These are phyloP conservation scores for Beroe ovata DNA, from an alignment of 37 sponge, comb jelly and placozoan genomes.

Conservation along the genomic window DNA sequence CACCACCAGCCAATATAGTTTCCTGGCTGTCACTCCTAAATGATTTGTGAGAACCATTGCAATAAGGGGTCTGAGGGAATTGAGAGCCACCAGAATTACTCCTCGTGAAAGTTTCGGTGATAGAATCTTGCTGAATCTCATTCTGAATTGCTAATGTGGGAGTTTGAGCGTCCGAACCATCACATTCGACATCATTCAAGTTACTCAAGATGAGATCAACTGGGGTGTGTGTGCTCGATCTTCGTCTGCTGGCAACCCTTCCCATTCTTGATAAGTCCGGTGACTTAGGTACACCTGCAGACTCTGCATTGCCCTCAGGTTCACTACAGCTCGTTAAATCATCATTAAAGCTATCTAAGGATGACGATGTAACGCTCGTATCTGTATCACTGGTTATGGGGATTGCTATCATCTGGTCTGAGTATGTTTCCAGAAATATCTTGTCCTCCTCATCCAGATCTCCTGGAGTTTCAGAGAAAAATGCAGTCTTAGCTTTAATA, in stretches of 20 bases:
- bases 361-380: not conserved
- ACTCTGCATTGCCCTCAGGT: not conserved
- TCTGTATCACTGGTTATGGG: conserved; percentile 3
- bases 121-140: not conserved
- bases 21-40: not conserved
- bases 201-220: not conserved
- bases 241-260: not conserved
- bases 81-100: not conserved
- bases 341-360: not conserved
- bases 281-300: not conserved
- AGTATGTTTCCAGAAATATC: not conserved
- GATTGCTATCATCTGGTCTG: conserved; percentile 4
- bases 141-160: not conserved
- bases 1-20: not conserved
- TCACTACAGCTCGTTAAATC: not conserved
- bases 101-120: not conserved
- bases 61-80: not conserved
- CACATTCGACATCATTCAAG: not conserved
- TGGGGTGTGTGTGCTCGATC: not conserved
- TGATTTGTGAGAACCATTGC: not conserved
- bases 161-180: not conserved
- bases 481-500: conserved; percentile 29
- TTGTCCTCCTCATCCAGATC: not conserved
- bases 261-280: no score
- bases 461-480: not conserved